phyloP scores from a whole-genome alignment of 1,140 invertebrate species.

The Pogonomyrmex barbatus region DNA sequence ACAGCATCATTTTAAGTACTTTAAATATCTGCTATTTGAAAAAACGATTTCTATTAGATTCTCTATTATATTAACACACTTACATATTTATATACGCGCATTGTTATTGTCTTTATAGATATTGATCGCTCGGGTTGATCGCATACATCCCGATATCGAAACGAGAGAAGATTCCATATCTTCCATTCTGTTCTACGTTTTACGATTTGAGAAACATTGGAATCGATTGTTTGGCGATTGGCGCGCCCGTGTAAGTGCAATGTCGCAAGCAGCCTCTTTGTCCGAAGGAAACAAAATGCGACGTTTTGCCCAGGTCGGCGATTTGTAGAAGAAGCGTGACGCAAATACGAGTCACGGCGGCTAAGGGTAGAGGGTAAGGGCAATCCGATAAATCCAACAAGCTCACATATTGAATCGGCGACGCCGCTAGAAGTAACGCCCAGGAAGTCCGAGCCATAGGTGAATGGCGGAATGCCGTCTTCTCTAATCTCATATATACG shows the following conservation, averaged over 20 bases:
- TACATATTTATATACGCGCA: neutral
- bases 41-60: neutral
- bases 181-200: neutral
- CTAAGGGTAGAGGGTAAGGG: constrained; percentile 15
- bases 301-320: constrained; percentile 36
- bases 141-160: neutral
- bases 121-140: neutral
- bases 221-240: constrained; percentile 46
- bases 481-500: constrained; percentile 62
- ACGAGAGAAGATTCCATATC: neutral
- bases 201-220: constrained; percentile 37
- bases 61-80: neutral
- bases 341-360: constrained; percentile 45
- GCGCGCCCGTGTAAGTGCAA: constrained; percentile 1
- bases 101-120: neutral
- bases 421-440: constrained; percentile 42
- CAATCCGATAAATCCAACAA: constrained; percentile 59
- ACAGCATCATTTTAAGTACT: neutral
- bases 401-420: constrained; percentile 62
- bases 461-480: constrained; percentile 52
- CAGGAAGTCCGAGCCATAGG: constrained; percentile 32
- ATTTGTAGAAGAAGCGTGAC: constrained; percentile 60
- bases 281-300: constrained; percentile 32
- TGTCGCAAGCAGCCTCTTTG: constrained; percentile 17
- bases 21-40: neutral